A percentile compares a stretch with the other conserved stretches of the same genome.
Evolutionary conservation across 2,797 vertebrate genomes (phyloP).

Genomic region (Danio aesculapii): DNA sequence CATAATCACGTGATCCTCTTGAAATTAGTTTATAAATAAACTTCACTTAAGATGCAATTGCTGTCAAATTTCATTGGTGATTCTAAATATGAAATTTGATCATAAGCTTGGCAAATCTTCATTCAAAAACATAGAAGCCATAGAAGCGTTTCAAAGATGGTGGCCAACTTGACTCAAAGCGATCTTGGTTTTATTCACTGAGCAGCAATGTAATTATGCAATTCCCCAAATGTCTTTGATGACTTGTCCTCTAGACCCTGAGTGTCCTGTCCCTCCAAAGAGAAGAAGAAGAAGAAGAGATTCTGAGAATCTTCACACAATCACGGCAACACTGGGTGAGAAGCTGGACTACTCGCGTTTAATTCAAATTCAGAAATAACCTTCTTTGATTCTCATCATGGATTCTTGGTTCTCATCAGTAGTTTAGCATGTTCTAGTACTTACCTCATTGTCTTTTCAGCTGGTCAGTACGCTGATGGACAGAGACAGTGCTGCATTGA

Average conservation of each 20-base stretch:
- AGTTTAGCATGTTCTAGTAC: background rate
- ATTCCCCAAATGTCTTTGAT: background rate
- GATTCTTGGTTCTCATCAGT: no score
- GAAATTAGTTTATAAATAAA: no score
- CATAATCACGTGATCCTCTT: no score
- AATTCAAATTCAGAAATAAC: background rate
- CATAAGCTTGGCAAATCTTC: no score
- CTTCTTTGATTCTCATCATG: no score
- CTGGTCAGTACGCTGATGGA: slow-evolving; percentile 21
- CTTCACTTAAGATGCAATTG: no score
- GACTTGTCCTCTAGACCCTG: background rate
- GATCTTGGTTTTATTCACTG: no score
- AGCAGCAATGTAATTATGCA: background rate
- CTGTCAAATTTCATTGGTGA: no score
- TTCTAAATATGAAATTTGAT: no score
- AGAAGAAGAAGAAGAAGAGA: slow-evolving; percentile 46
- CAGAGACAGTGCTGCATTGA: slow-evolving; percentile 46
- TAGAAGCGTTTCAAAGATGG: no score
- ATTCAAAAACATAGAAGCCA: no score
- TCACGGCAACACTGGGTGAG: slow-evolving; percentile 31
- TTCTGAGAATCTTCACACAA: slow-evolving; percentile 1
- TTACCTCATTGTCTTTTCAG: slow-evolving; percentile 12
- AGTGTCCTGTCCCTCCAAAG: slow-evolving; percentile 17
- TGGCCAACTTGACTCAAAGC: no score
- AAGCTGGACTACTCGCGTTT: background rate